These are phyloP conservation scores for Apomyelois bistriatella DNA, from an alignment of 2,888 invertebrate species.

Conservation along the genomic window DNA sequence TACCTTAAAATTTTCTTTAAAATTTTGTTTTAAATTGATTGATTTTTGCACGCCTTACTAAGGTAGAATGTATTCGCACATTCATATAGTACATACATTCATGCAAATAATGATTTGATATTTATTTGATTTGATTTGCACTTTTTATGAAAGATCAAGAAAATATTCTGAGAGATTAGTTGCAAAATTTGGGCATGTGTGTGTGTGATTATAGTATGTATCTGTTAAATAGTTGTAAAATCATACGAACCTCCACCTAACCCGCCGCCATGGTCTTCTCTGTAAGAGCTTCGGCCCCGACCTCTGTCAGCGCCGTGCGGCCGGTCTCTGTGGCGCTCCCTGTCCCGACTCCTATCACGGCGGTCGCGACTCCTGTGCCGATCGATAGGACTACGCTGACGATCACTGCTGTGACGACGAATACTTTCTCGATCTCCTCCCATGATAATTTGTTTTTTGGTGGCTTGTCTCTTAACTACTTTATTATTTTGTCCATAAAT, in stretches of 20 bases:
- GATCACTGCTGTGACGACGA: conserved; percentile 26
- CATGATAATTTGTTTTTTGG: conserved; percentile 22
- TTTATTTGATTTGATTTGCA: no score
- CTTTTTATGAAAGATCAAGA: no score
- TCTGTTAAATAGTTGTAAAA: not conserved
- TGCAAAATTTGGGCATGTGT: no score
- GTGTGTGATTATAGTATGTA: no score
- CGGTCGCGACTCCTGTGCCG: conserved; percentile 21
- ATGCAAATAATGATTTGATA: no score
- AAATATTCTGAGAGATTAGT: no score
- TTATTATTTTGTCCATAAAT: no score
- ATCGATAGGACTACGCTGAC: conserved; percentile 20
- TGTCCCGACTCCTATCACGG: conserved; percentile 23
- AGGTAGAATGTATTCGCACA: no score
- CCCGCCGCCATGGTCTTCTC: conserved; percentile 46
- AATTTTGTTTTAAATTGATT: no score
- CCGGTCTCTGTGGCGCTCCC: conserved; percentile 29
- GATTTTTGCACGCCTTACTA: no score
- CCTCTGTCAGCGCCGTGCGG: conserved; percentile 30
- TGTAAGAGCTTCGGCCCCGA: conserved; percentile 39
- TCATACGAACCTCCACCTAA: conserved; percentile 45
- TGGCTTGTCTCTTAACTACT: not conserved
- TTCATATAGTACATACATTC: no score
- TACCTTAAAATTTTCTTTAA: no score
- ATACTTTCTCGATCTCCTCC: conserved; percentile 39